Evolutionary conservation across 37 sponge, comb jelly and placozoan species (phyloP).

Genomic region (Cladorhizidae sp.): DNA sequence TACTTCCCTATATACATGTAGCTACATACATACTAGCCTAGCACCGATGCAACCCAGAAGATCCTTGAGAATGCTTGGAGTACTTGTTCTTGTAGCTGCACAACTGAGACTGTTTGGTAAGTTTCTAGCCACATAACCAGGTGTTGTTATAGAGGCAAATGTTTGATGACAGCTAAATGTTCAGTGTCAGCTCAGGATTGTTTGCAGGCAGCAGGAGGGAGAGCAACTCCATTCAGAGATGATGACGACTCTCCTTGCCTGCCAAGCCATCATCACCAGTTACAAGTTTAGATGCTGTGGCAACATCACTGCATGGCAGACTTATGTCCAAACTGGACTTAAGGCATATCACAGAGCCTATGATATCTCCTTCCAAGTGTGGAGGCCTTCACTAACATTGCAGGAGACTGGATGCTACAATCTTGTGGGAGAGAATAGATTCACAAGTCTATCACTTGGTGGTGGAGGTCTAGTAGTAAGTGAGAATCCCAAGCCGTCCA

Average conservation of each 20-base stretch:
- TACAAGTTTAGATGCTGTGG: slow-evolving; percentile 32
- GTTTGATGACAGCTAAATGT: too few relatives aligned
- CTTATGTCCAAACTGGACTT: neutral
- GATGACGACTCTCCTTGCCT: neutral
- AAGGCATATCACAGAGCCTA: neutral
- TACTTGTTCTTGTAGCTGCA: too few relatives aligned
- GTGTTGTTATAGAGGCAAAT: too few relatives aligned
- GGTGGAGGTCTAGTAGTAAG: neutral
- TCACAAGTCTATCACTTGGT: neutral
- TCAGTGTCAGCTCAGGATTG: too few relatives aligned
- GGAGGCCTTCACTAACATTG: slow-evolving; percentile 25
- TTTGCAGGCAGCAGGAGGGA: too few relatives aligned
- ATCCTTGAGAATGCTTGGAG: too few relatives aligned
- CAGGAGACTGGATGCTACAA: slow-evolving; percentile 1
- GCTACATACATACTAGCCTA: too few relatives aligned
- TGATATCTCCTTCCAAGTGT: slow-evolving; percentile 42
- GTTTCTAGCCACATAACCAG: too few relatives aligned
- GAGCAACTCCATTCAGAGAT: too few relatives aligned
- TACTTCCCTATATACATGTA: too few relatives aligned
- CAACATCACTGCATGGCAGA: slow-evolving; percentile 14
- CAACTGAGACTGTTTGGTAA: too few relatives aligned
- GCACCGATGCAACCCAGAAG: too few relatives aligned
- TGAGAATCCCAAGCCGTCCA: neutral
- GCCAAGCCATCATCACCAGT: neutral
- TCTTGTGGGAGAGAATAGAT: slow-evolving; percentile 22